Base-by-base conservation (phyloP, 2,797 vertebrate species). In the Leptoclinus maculatus region DNA sequence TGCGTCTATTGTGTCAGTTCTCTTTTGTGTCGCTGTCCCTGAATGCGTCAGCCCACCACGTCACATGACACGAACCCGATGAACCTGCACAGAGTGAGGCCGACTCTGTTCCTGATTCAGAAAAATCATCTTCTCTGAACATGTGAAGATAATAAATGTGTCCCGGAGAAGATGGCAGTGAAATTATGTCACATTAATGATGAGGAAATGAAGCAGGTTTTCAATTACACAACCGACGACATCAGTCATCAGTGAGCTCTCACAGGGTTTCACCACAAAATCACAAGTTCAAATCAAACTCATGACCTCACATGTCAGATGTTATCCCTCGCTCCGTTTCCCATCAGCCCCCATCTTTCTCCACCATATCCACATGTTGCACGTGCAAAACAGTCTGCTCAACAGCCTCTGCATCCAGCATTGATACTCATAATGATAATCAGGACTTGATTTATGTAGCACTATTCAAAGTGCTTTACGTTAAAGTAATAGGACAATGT, bases 221-320 rank as follows among this genome's bases (percentile, higher is more conserved):
- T 21, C 19, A 45, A 0, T 73, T 69, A 38, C 68, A 71, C 84
- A 85, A 25, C 66, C 39, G 38, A 39, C 62, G 32, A 45, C 66
- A 9, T 3, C 47, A 13, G 56, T 71, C 67, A 71, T 7, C 73
- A 67, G n/a, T 14, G 12, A 39, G 7, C 0, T 68, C 85, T 75
- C 85, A 82, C 77, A 87, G 38, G 73, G 57, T 84, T 86, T 80
- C 66, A 73, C 78, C 82, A 74, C 80, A 80, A 11, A 67, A 78
- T 89, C 87, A 88, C 74, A 85, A 79, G 86, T 39, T 85, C 43
- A 68, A 16, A 25, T 71, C 21, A 8, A 71, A 63, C 85, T 79
- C 80, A 77, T 79, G 85, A 84, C 32, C 67, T 80, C 67, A 56
- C 25, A 45, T 54, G 49, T 66, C 79, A 80, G 81, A 68, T 56